Conservation (phyloP, 2,888 invertebrate species). For the Uropetala carovei region DNA sequence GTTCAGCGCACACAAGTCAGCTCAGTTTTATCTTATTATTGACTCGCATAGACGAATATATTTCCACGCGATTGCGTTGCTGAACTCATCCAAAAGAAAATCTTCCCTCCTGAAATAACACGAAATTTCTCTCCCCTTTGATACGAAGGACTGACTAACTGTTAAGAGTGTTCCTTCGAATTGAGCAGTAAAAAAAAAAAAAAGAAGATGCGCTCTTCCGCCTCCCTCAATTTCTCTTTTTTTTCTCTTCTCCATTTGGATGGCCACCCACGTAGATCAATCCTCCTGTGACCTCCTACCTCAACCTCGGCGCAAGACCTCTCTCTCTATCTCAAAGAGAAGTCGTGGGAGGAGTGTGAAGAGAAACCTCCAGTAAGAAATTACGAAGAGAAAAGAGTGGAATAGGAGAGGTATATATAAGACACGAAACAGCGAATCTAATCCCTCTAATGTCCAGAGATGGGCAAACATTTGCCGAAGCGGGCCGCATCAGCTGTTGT, state of each 20-base stretch:
- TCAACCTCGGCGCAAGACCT: constrained; percentile 8
- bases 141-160: not conserved
- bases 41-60: no score
- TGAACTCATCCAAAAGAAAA: no score
- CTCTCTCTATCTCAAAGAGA: no score
- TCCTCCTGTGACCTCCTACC: constrained; percentile 40
- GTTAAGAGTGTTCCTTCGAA: not conserved
- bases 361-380: constrained; percentile 37
- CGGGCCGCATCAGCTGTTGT: no score
- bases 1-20: no score
- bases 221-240: constrained; percentile 1
- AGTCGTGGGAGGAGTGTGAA: not conserved
- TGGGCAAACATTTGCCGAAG: not conserved
- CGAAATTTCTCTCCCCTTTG: not conserved
- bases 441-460: not conserved
- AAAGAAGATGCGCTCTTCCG: not conserved
- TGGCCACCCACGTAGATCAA: constrained; percentile 52
- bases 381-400: not conserved
- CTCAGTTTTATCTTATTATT: no score
- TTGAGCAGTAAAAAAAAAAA: not conserved
- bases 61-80: no score
- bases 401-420: not conserved
- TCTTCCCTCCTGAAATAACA: no score
- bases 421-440: not conserved
- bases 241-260: constrained; percentile 15